Conservation (phyloP, 2,113 vertebrate species). For the Agapornis roseicollis region DNA sequence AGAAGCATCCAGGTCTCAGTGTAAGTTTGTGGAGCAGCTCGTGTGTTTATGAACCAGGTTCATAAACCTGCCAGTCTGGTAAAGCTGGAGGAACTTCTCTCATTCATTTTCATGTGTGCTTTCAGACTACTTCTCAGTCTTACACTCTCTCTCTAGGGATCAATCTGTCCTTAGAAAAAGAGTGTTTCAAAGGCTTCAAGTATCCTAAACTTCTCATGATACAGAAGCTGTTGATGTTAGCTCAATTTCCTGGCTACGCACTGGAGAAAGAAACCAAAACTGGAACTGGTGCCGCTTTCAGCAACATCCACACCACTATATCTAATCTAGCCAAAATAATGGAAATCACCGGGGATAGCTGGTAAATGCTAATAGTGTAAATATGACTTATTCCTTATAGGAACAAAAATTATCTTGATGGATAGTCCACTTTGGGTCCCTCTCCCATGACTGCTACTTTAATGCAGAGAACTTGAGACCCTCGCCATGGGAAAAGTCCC, state of each 20-base stretch:
- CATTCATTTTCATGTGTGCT: not conserved
- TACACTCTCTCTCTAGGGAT: not conserved
- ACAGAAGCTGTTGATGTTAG: rapidly evolving
- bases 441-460: not conserved
- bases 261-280: not conserved
- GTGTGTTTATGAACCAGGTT: not conserved
- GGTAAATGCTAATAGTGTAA: not conserved
- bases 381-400: not conserved
- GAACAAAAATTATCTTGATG: not conserved
- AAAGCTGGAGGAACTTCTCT: not conserved
- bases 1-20: not conserved
- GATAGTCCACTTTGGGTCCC: not conserved
- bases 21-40: not conserved
- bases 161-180: not conserved
- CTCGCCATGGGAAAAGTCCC: not conserved
- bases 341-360: not conserved
- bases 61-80: too few relatives aligned
- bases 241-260: not conserved
- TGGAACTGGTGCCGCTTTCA: not conserved
- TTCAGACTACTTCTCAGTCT: not conserved
- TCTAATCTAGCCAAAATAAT: not conserved
- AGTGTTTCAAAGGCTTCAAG: not conserved
- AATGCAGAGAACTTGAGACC: not conserved
- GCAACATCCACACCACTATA: not conserved
- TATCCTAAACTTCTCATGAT: not conserved